A percentile compares a stretch with the other conserved stretches of the same genome.
phyloP scores from a whole-genome alignment of 2,113 vertebrate species.

The Perccottus glenii region DNA sequence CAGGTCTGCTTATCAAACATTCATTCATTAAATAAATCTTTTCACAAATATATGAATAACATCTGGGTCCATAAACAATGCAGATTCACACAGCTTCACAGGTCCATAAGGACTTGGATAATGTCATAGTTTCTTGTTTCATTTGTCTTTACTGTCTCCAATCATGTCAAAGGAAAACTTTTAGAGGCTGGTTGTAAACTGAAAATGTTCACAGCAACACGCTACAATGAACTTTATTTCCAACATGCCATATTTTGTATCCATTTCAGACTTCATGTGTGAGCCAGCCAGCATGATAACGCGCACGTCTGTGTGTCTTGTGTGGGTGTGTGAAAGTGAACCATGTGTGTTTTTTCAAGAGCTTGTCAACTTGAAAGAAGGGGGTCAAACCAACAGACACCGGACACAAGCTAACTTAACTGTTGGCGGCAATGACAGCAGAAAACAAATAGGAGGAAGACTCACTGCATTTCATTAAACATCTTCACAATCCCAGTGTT shows the following conservation, averaged over 20 bases:
- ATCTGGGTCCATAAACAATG: no score
- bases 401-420: slow-evolving; percentile 56
- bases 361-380: slow-evolving; percentile 61
- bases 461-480: slow-evolving; percentile 27
- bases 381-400: slow-evolving; percentile 65
- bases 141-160: no score
- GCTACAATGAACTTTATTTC: slow-evolving; percentile 35
- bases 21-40: no score
- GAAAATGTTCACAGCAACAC: slow-evolving; percentile 15
- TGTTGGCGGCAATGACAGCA: slow-evolving; percentile 64
- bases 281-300: slow-evolving; percentile 6
- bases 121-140: no score
- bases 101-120: no score
- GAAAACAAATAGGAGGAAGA: slow-evolving; percentile 64
- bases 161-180: background rate
- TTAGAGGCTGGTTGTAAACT: background rate
- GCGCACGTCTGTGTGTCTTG: slow-evolving; percentile 21
- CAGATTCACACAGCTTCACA: no score
- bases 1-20: no score
- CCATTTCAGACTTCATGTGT: slow-evolving; percentile 4
- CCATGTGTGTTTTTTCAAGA: slow-evolving; percentile 37
- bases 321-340: slow-evolving; percentile 58
- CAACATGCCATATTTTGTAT: slow-evolving; percentile 12
- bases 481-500: slow-evolving; percentile 22
- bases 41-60: no score